Conservation (phyloP, 2,888 invertebrate species). For the Andrena chrysosceles region DNA sequence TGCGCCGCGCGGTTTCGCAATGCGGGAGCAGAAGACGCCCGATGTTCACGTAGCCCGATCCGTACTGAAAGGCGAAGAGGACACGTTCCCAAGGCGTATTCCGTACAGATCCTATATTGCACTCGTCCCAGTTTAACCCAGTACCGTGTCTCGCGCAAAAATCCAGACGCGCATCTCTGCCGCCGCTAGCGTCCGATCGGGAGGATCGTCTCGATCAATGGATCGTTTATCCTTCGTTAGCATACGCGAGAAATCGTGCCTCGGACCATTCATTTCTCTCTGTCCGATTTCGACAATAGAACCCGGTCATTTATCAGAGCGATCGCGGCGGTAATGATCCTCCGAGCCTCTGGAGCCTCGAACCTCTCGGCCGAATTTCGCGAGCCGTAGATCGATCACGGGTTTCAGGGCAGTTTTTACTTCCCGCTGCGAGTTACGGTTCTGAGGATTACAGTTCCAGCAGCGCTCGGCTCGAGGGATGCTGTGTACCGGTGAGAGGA, state of each 20-base stretch:
- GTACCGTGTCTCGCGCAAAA: slow-evolving; percentile 73
- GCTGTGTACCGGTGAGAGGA: neutral
- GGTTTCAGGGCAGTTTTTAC: neutral
- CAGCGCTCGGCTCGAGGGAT: neutral
- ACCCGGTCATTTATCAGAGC: neutral
- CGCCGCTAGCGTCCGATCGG: slow-evolving; percentile 35
- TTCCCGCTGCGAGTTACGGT: neutral
- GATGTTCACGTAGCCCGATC: slow-evolving; percentile 64
- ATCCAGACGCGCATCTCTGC: slow-evolving; percentile 60
- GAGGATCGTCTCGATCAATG: slow-evolving; percentile 13
- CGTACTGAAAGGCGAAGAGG: slow-evolving; percentile 75
- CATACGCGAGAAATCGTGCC: neutral
- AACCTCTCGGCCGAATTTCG: neutral
- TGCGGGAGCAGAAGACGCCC: slow-evolving; percentile 65
- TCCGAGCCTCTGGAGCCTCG: neutral
- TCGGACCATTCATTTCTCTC: slow-evolving; percentile 24
- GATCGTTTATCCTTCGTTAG: slow-evolving; percentile 19
- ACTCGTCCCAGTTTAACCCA: slow-evolving; percentile 80
- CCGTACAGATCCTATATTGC: slow-evolving; percentile 72
- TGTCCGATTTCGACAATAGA: neutral
- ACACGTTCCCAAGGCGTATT: slow-evolving; percentile 77
- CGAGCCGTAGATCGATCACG: neutral
- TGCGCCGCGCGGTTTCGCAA: slow-evolving; percentile 61
- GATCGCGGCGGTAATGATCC: slow-evolving; percentile 7
- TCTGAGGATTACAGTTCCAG: neutral